Evolutionary conservation across 2,888 invertebrate species (phyloP), one percentile per base, ranked within the genome.

Genomic region (Lepas anatifera): DNA sequence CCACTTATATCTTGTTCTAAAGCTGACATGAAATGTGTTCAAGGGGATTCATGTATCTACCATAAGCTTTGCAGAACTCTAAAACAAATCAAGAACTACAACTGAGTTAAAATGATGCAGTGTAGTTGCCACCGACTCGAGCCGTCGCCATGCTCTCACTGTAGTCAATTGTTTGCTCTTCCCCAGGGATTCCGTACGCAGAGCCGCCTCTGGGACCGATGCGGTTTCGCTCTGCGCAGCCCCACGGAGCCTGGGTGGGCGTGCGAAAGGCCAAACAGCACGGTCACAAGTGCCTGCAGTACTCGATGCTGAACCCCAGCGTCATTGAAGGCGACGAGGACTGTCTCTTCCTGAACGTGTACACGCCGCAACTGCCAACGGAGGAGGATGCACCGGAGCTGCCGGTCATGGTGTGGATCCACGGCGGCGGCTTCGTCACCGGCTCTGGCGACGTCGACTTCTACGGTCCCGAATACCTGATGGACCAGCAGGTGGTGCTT

Each of bases 311-410:
- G 79, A 84, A 89, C 75, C 94, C 92, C 79, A 91, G 90, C 80
- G 91, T 89, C 78, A 93, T 92, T 78, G 90, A 90, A 0, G 91
- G 90, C 7, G 92, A 92, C 52, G 97, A 97, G 82, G 97, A 97
- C 81, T 98, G 97, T 78, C 84, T 97, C 10, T 97, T 95, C 80
- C 83, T 97, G 77, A 97, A 96, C 80, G 86, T 97, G 73, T 97
- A 95, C 94, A 91, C 92, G 43, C 96, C 96, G 27, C 77, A 77
- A 48, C 74, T 72, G 41, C 68, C 69, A 0, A 58, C 64, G 27
- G 50, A 66, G 27, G 50, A 64, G 25, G 27, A 37, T 18, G 13
- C 3, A 2, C 3, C n/a, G 22, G 46, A 41, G 16, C 39, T 35
- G 35, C 16, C 72, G 69, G 74, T 67, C 13, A 50, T 70, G 37